A percentile compares a stretch with the other conserved stretches of the same genome.
Evolutionary conservation across 2,113 vertebrate genomes (phyloP).

Genomic region (Rhynchomys soricoides): DNA sequence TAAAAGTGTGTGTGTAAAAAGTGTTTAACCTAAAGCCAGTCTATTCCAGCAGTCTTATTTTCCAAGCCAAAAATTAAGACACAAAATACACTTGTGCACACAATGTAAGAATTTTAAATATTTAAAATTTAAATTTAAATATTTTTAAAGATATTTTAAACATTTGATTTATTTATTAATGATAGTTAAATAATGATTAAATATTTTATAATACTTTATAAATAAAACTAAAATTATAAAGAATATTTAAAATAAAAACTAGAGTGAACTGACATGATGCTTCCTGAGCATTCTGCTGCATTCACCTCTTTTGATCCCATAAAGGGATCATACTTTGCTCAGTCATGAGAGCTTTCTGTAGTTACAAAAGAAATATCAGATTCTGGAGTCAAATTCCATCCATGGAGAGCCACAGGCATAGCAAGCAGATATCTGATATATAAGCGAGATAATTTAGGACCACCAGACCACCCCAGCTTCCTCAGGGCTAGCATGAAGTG

Average conservation of each 20-base stretch:
- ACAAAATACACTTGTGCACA: background rate
- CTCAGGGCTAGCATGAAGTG: background rate
- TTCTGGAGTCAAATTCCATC: background rate
- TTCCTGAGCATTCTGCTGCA: background rate
- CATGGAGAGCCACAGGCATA: background rate
- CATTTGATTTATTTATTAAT: too few species aligned
- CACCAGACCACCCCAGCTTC: background rate
- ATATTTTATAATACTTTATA: too few species aligned
- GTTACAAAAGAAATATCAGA: background rate
- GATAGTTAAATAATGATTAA: too few species aligned
- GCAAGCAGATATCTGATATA: conserved; percentile 2
- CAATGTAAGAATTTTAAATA: conserved; percentile 14
- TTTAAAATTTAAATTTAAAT: background rate
- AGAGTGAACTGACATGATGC: background rate
- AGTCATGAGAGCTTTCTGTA: background rate
- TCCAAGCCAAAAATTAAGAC: conserved; percentile 17
- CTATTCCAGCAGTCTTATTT: background rate
- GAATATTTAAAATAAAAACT: conserved; percentile 50
- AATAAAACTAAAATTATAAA: too few species aligned
- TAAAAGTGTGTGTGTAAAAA: background rate
- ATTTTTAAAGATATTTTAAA: too few species aligned
- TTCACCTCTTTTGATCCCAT: background rate
- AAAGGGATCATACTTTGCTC: background rate
- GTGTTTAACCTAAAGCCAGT: background rate
- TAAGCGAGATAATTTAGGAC: conserved; percentile 34